Evolutionary conservation across 1,140 invertebrate species (phyloP).

Genomic region (Holotrichia oblita): DNA sequence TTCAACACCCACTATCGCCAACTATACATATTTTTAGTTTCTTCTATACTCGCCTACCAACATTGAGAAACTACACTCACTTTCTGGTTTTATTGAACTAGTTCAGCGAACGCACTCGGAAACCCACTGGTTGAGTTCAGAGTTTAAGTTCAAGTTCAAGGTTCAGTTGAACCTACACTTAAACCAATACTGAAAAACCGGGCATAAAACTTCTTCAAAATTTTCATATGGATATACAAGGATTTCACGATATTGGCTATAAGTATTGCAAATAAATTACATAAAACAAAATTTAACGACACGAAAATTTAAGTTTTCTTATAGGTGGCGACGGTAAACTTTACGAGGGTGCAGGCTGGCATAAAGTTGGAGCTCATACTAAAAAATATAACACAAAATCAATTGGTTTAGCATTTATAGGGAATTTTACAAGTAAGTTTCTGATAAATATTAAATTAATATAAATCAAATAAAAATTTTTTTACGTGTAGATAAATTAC

Average conservation of each 20-base stretch:
- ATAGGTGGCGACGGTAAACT: slow-evolving; percentile 80
- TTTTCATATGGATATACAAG: slow-evolving; percentile 66
- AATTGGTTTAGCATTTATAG: slow-evolving; percentile 68
- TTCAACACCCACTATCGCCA: too few species aligned
- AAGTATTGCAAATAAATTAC: slow-evolving; percentile 63
- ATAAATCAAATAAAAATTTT: not conserved
- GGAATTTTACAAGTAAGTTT: slow-evolving; percentile 60
- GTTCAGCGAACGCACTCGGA: too few species aligned
- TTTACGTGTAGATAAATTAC: slow-evolving; percentile 65
- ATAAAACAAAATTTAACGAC: not conserved
- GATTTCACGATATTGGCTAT: slow-evolving; percentile 71
- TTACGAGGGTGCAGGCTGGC: slow-evolving; percentile 82
- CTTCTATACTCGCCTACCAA: too few species aligned
- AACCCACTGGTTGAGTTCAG: too few species aligned
- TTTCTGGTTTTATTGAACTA: too few species aligned
- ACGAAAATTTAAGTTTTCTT: slow-evolving; percentile 69
- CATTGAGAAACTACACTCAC: too few species aligned
- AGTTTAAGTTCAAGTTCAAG: too few species aligned
- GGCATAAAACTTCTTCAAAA: slow-evolving; percentile 67
- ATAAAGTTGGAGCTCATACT: slow-evolving; percentile 75
- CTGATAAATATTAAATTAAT: not conserved
- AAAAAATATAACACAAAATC: slow-evolving; percentile 68
- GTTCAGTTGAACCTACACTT: too few species aligned
- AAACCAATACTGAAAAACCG: too few species aligned
- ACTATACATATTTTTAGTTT: too few species aligned